Evolutionary conservation across 2,113 vertebrate species (phyloP).

Genomic region (Chroicocephalus ridibundus): DNA sequence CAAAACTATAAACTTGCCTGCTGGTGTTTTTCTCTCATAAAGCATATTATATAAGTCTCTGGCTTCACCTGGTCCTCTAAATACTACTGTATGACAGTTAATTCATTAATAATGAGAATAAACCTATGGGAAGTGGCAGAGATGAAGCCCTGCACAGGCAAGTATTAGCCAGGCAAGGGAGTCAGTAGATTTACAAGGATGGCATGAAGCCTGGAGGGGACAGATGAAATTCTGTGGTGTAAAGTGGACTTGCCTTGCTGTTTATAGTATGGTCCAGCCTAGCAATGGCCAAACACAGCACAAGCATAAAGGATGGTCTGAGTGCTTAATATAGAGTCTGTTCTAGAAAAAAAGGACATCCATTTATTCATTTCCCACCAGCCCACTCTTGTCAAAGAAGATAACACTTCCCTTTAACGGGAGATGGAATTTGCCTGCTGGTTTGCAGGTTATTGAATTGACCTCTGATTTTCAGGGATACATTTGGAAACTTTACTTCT

Average conservation of each 20-base stretch:
- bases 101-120: not conserved
- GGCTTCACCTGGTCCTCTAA: not conserved
- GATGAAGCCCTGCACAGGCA: not conserved
- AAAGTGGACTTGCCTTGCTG: not conserved
- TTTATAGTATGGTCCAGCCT: not conserved
- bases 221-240: not conserved
- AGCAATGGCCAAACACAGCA: not conserved
- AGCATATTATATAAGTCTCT: fast-evolving
- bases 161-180: not conserved
- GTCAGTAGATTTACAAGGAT: not conserved
- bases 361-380: not conserved
- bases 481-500: constrained; percentile 55
- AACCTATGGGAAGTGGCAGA: not conserved
- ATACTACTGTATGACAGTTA: not conserved
- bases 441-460: constrained; percentile 18
- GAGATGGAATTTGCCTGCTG: constrained; percentile 33
- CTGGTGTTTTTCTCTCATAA: not conserved
- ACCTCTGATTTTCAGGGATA: constrained; percentile 34
- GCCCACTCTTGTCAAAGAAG: constrained; percentile 34
- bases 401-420: not conserved
- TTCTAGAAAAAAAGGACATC: not conserved
- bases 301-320: not conserved
- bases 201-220: not conserved
- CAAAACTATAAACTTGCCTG: not conserved
- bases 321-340: not conserved